These are phyloP conservation scores for Brenthis daphne DNA, from an alignment of 2,888 invertebrate species.

Conservation along the genomic window DNA sequence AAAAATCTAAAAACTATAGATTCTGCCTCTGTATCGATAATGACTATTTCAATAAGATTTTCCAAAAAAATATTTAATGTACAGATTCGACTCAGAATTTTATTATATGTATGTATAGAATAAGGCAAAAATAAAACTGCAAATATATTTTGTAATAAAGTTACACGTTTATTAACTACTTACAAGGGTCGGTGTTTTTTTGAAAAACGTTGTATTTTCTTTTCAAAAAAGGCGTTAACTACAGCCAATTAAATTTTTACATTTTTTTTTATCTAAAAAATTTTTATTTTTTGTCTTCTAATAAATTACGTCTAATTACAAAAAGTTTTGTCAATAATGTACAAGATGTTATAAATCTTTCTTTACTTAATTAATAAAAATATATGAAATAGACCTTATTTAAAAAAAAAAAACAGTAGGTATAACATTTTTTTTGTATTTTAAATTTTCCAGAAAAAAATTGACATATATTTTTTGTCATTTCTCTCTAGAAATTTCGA, in stretches of 20 bases:
- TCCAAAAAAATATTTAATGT: neutral
- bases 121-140: slow-evolving; percentile 47
- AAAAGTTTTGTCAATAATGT: slow-evolving; percentile 18
- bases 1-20: too few relatives aligned
- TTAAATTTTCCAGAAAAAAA: too few relatives aligned
- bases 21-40: too few relatives aligned
- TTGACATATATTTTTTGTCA: too few relatives aligned
- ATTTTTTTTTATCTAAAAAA: slow-evolving; percentile 40
- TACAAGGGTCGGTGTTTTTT: slow-evolving; percentile 63
- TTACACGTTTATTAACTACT: slow-evolving; percentile 75
- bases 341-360: slow-evolving; percentile 6
- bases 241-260: slow-evolving; percentile 63
- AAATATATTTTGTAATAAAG: slow-evolving; percentile 61
- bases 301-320: slow-evolving; percentile 61
- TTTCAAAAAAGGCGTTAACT: slow-evolving; percentile 58
- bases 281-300: slow-evolving; percentile 48
- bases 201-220: slow-evolving; percentile 48
- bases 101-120: too few relatives aligned
- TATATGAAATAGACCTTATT: neutral
- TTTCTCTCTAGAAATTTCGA: too few relatives aligned
- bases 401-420: neutral
- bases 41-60: too few relatives aligned
- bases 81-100: too few relatives aligned
- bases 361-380: neutral
- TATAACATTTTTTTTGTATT: neutral